Evolutionary conservation across 2,113 vertebrate species (phyloP), one percentile per base, ranked within the genome.

Genomic region (Malurus cyaneus): DNA sequence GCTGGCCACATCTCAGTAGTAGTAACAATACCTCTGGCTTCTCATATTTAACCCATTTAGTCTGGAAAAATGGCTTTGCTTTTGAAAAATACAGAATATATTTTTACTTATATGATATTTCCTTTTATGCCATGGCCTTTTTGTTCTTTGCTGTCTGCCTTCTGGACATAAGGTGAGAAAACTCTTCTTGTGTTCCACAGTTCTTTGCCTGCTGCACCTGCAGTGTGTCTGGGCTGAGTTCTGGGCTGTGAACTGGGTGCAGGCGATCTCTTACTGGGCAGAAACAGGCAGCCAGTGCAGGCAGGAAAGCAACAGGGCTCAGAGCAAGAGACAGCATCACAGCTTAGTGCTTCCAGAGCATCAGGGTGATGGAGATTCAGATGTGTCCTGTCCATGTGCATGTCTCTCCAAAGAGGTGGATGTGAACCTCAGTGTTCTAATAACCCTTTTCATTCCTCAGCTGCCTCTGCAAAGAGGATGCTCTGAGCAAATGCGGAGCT

Each of bases 1-100:
- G 56, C 50, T 46, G 25, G 77, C 18, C 4, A 0, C 8, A 0
- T 41, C 39, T 73, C 11, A 32, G 28, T 19, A 10, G 4, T 5
- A 25, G 18, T 89, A n/a, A 28, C 1, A 8, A 36, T 28, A 31
- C 16, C 18, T 44, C 31, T 53, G 65, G 3, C 6, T 67, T 64
- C 36, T 9, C 20, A 8, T 24, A 16, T 77, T 89, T 66, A 28
- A 21, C 6, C 5, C 19, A 39, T 46, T 13, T 41, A 41, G 20
- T 86, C 42, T 66, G 54, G 54, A 64, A 65, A 78, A 87, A 76
- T 32, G 7, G 14, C 41, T 88, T 60, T 59, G 65, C 89, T 87
- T 79, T 50, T 72, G 50, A 65, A 60, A 83, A 83, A 78, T 36
- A 19, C 26, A 17, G 34, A 62, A 49, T 69, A 9, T 44, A 2